Evolutionary conservation across 2,113 vertebrate species (phyloP), one percentile per base, ranked within the genome.

Genomic region (Hypocryptadius cinnamomeus): DNA sequence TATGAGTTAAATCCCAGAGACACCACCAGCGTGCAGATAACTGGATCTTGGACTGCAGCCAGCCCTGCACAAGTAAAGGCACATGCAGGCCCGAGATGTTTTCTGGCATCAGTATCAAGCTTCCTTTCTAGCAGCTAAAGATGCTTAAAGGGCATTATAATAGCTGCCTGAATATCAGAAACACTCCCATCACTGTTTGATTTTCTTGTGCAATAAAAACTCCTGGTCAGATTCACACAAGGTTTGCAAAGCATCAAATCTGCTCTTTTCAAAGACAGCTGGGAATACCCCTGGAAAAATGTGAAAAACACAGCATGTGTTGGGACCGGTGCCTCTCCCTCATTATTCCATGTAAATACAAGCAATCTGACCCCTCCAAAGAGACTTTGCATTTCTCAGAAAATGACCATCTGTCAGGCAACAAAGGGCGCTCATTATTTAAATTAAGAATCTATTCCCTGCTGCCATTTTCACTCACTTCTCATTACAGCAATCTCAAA

Each of bases 281-380:
- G 95, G 94, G 95, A 96, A 97, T 95, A 92, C 59, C 92, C 83
- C 91, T 89, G 69, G 92, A 96, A 96, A 97, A 95, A 97, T 39
- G 84, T 94, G 92, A 95, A 95, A 97, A 97, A 93, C 92, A 96
- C 92, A 91, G 95, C 95, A 95, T 96, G 95, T 95, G 94, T 91
- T 96, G 93, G 92, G 94, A 93, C 35, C 63, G 0, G 79, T 69
- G 88, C 86, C 93, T 92, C 88, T 95, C 81, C 69, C 92, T 94
- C 93, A 96, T 97, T 95, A 96, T 95, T 94, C 95, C 88, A 72
- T 88, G 87, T 95, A 95, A 95, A 96, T 91, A 92, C 92, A 95
- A 90, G 93, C 93, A 93, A 77, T 86, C 87, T 93, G 95, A 97
- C 95, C 92, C 79, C 64, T 94, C 95, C 94, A 95, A 95, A 94